Conservation (phyloP, 2,797 vertebrate species). For the Pseudochirops corinnae region DNA sequence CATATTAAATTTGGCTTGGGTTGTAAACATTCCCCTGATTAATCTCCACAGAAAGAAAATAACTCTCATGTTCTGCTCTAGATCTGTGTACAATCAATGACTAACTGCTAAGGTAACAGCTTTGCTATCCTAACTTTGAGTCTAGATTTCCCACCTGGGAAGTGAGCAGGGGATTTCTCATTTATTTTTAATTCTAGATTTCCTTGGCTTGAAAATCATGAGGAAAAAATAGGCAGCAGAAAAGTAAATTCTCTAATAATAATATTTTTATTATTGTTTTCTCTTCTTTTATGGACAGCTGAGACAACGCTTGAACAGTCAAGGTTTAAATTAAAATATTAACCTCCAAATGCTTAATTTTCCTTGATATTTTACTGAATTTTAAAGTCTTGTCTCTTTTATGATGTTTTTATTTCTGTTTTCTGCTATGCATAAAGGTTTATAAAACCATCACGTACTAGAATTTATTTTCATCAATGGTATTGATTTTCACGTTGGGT, state of each 20-base stretch:
- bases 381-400: slow-evolving; percentile 7
- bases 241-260: neutral
- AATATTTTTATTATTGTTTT: slow-evolving; percentile 11
- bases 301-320: neutral
- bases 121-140: neutral
- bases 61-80: slow-evolving; percentile 23
- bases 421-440: neutral
- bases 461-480: neutral
- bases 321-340: slow-evolving; percentile 13
- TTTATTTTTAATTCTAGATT: slow-evolving; percentile 13
- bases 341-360: slow-evolving; percentile 10
- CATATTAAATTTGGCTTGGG: slow-evolving; percentile 47
- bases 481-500: neutral
- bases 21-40: slow-evolving; percentile 8
- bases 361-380: slow-evolving; percentile 3
- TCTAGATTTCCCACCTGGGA: slow-evolving; percentile 12
- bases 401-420: neutral
- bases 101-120: neutral
- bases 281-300: neutral
- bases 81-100: slow-evolving; percentile 23
- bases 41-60: slow-evolving; percentile 31
- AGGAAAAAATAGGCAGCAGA: neutral
- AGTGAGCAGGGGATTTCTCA: slow-evolving; percentile 1
- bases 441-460: neutral
- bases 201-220: neutral